Evolutionary conservation across 2,888 invertebrate species (phyloP).

Genomic region (Horisme vitalbata): DNA sequence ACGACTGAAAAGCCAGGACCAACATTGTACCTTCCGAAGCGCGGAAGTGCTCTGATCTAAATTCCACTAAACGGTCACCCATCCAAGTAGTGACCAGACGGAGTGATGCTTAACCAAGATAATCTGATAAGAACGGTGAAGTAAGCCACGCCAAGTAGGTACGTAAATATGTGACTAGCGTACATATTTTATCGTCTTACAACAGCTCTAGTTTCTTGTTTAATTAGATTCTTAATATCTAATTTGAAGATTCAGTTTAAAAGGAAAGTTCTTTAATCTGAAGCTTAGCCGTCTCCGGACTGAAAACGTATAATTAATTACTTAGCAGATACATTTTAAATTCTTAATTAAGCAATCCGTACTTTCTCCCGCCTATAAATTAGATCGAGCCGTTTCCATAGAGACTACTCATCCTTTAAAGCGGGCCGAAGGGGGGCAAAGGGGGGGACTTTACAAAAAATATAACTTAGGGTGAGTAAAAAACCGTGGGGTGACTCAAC

Average conservation of each 20-base stretch:
- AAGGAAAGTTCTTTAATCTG: slow-evolving; percentile 50
- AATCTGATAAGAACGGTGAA: too few species aligned
- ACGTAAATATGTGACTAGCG: background rate
- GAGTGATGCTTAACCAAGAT: too few species aligned
- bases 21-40: too few species aligned
- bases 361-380: slow-evolving; percentile 82
- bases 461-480: slow-evolving; percentile 84
- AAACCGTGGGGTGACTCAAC: slow-evolving; percentile 84
- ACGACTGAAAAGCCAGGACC: too few species aligned
- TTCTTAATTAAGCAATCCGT: slow-evolving; percentile 83
- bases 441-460: slow-evolving; percentile 79
- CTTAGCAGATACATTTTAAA: slow-evolving; percentile 79
- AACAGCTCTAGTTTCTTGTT: slow-evolving; percentile 38
- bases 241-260: slow-evolving; percentile 42
- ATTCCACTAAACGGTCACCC: too few species aligned
- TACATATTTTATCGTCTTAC: slow-evolving; percentile 9
- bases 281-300: slow-evolving; percentile 52
- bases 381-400: slow-evolving; percentile 83
- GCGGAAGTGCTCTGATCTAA: too few species aligned
- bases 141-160: too few species aligned
- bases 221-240: slow-evolving; percentile 66
- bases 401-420: slow-evolving; percentile 84
- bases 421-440: slow-evolving; percentile 68
- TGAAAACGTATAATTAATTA: slow-evolving; percentile 79
- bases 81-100: too few species aligned